Conservation (phyloP, 35 echinoderm and acorn worm genomes). For the Chiridota heheva region DNA sequence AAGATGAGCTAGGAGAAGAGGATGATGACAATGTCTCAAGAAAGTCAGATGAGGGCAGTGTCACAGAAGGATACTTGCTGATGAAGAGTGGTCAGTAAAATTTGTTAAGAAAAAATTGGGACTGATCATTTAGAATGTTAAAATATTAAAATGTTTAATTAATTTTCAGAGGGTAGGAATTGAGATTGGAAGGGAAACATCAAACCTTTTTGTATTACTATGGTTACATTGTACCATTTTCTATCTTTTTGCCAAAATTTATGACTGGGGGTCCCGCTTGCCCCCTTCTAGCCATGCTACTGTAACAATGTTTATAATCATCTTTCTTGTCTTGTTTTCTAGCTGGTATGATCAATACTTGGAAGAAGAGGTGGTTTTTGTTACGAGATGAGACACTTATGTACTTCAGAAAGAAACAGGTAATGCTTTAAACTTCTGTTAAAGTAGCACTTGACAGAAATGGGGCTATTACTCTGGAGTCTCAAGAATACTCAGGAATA, state of each 20-base stretch:
- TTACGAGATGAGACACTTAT: slow-evolving; percentile 94
- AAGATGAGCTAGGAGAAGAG: slow-evolving; percentile 50
- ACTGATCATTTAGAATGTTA: no score
- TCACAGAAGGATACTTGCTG: slow-evolving; percentile 79
- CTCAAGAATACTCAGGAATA: neutral
- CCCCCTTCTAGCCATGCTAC: no score
- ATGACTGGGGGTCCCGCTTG: no score
- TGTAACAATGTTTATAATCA: no score
- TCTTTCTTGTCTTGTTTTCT: slow-evolving; percentile 16
- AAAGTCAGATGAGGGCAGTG: slow-evolving; percentile 82
- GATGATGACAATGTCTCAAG: slow-evolving; percentile 81
- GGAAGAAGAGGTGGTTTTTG: slow-evolving; percentile 99
- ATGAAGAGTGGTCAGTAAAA: slow-evolving; percentile 77
- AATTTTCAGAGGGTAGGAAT: no score
- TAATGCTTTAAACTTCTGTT: neutral
- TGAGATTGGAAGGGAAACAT: no score
- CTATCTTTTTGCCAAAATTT: no score
- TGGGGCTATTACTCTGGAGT: neutral
- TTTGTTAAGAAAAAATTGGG: neutral
- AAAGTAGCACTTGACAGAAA: neutral
- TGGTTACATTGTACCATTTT: no score
- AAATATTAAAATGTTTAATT: no score
- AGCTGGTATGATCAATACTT: slow-evolving; percentile 94
- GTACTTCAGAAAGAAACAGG: slow-evolving; percentile 95
- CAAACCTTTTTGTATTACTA: no score